Base-by-base conservation (phyloP, 2,113 vertebrate genomes). In the Uropsilus gracilis region DNA sequence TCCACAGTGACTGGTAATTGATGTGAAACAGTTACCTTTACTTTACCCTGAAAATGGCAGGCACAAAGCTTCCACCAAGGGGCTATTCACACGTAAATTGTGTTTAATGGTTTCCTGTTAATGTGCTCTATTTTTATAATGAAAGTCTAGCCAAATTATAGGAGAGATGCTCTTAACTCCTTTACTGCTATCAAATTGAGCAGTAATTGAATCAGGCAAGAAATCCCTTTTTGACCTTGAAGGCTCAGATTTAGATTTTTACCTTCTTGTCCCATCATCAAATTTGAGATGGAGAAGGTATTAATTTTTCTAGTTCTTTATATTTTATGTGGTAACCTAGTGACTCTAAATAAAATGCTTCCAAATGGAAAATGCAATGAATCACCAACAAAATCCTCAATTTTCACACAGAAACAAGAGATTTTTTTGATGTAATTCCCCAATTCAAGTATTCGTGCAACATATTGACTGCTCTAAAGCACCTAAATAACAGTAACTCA, bases 101-200 rank as follows among this genome's bases (percentile, higher is more conserved):
- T 95, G 91, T 97, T 97, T 98, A 98, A 98, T 32, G 42, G 95
- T 82, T 98, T 97, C 92, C 96, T 98, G 97, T 98, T 98, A 97
- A 98, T 98, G 95, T 94, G 91, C 85, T 97, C 39, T 63, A 86
- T 96, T 97, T 98, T 71, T 63, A 96, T 34, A 98, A 96, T 91
- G 96, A 98, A 98, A 97, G n/a, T 80, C 83, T 93, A 82, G 94
- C 91, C 94, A 95, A 96, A 95, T 81, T 96, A 92, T 95, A 97
- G 75, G 87, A 97, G 92, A 91, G 72, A 89, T 64, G 95, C 94
- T 96, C 96, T 96, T 37, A 18, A 96, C 89, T 98, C 90, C 89
- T 98, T 89, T 95, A 14, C 84, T 95, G 94, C 95, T 97, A 97
- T 93, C 91, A 98, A 97, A 97, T 68, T 68, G 86, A 97, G 76